phyloP scores from a whole-genome alignment of 2,888 invertebrate genomes.

The Germaria angustata region DNA sequence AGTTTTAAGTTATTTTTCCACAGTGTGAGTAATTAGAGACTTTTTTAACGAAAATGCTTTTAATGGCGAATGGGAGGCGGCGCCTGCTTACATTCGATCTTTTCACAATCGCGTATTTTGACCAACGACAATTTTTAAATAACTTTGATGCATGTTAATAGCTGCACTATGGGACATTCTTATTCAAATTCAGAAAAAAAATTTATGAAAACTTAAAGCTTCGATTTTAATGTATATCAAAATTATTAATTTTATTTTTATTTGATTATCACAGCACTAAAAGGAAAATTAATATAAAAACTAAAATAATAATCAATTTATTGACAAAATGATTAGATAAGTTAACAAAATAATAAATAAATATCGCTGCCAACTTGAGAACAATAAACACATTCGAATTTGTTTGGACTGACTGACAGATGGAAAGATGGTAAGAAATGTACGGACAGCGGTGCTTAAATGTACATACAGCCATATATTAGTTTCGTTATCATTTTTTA shows the following conservation, averaged over 20 bases:
- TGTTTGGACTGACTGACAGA: background rate
- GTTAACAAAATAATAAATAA: background rate
- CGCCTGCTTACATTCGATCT: too few species aligned
- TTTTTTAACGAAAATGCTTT: too few species aligned
- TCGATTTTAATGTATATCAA: background rate
- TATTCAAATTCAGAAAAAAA: too few species aligned
- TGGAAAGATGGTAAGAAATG: background rate
- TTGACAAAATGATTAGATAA: constrained; percentile 48
- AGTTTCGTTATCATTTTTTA: constrained; percentile 24
- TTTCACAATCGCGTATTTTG: too few species aligned
- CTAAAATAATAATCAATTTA: constrained; percentile 28
- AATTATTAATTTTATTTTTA: constrained; percentile 18
- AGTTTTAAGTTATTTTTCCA: too few species aligned
- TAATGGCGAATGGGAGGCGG: too few species aligned
- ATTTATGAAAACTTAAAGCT: too few species aligned
- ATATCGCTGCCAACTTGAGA: too few species aligned
- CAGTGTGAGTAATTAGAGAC: too few species aligned
- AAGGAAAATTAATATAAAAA: background rate
- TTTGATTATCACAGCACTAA: constrained; percentile 3
- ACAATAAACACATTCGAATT: background rate
- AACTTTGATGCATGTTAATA: too few species aligned
- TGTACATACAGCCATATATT: constrained; percentile 3
- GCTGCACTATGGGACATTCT: background rate
- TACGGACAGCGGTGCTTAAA: background rate
- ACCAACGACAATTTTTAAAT: too few species aligned